These are phyloP conservation scores for Corapipo altera DNA, from an alignment of 2,113 vertebrate genomes.

Conservation along the genomic window DNA sequence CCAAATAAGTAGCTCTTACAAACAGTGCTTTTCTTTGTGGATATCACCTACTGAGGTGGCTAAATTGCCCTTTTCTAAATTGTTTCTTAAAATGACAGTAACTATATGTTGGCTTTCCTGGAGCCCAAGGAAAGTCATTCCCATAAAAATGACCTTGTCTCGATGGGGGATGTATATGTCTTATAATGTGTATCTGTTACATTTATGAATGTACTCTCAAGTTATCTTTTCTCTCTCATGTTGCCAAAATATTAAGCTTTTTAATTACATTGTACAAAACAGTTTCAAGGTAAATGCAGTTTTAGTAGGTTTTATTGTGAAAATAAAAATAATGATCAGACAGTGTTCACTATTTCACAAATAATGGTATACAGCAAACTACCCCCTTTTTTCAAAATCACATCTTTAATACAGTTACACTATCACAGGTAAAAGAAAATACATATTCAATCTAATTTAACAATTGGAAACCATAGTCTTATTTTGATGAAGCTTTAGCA, in stretches of 20 bases:
- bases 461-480: background rate
- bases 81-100: background rate
- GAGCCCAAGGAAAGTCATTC: background rate
- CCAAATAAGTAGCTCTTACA: background rate
- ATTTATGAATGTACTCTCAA: background rate
- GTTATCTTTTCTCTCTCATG: background rate
- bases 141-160: background rate
- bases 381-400: background rate
- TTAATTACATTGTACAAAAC: background rate
- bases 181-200: background rate
- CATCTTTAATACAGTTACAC: background rate
- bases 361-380: background rate
- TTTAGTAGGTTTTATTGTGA: background rate
- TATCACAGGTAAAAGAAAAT: background rate
- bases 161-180: background rate
- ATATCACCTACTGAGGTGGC: background rate
- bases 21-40: background rate
- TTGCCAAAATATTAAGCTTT: background rate
- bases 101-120: background rate
- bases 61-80: background rate
- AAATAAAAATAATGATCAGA: background rate
- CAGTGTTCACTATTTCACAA: background rate
- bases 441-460: background rate
- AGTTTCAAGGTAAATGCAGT: background rate
- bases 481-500: background rate